A percentile compares a stretch with the other conserved stretches of the same genome.
Evolutionary conservation across 1,140 invertebrate species (phyloP).

Genomic region (Nautilus pompilius): DNA sequence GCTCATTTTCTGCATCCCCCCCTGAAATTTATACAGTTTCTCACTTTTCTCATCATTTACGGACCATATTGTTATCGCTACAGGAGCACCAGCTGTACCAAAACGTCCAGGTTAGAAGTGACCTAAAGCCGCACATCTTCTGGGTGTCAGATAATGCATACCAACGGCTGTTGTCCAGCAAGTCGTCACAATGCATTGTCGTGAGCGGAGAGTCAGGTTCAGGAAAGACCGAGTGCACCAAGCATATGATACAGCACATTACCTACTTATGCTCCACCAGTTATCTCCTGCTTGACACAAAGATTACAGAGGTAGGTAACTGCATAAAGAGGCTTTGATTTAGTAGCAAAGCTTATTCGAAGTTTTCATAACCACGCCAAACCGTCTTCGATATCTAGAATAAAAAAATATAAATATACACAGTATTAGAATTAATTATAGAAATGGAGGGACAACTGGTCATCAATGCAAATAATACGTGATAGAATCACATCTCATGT

Average conservation of each 20-base stretch:
- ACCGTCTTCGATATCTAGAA: neutral
- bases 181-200: conserved; percentile 42
- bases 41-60: neutral
- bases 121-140: conserved; percentile 85
- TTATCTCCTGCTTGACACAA: conserved; percentile 9
- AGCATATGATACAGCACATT: conserved; percentile 31
- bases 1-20: neutral
- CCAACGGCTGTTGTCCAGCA: conserved; percentile 73
- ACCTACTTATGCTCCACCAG: conserved; percentile 17
- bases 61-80: neutral
- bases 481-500: neutral
- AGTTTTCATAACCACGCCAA: neutral
- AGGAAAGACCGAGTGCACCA: conserved; percentile 88
- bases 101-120: conserved; percentile 71
- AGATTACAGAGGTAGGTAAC: conserved; percentile 15
- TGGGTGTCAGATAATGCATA: conserved; percentile 74
- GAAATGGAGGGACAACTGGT: neutral
- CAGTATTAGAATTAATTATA: neutral
- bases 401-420: neutral
- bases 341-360: neutral
- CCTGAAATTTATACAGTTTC: neutral
- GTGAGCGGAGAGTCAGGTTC: conserved; percentile 95
- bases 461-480: neutral
- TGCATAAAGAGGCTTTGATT: neutral
- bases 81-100: conserved; percentile 51